Base-by-base conservation (phyloP, 2,113 vertebrate genomes). In the Menidia beryllina region DNA sequence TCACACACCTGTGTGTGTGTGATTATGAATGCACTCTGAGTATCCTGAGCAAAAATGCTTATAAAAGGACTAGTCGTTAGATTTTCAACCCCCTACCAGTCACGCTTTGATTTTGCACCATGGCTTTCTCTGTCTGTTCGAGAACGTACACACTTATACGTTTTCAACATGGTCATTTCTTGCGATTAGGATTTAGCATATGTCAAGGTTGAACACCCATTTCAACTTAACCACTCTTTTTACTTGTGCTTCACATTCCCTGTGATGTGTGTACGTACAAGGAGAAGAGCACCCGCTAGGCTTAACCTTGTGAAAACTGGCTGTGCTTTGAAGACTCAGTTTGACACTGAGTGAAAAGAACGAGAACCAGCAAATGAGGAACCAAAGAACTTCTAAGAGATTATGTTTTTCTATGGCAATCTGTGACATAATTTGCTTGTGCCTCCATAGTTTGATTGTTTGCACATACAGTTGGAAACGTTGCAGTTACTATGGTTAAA, bases 281-380 rank as follows among this genome's bases (percentile, higher is more conserved):
- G 67, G 51, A 74, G 48, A 69, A 56, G 62, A 60, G 69, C 48
- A 50, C 54, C 71, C 49, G 20, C 60, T 45, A 67, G 68, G 41
- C 65, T 86, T 80, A 76, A 87, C 81, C 73, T 77, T 85, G 82
- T 77, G 62, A 77, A 84, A 83, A 70, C 67, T 36, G 65, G 39
- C 50, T 56, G 72, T 68, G 75, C 51, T 55, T 27, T 47, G 51
- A 67, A 67, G 51, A 30, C 51, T 21, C 41, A 23, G n/a, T 47
- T 30, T 55, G 64, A 67, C 51, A 52, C 51, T 24, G 50, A 74
- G 38, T 55, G 73, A 68, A 61, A 80, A 48, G 34, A 25, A n/a
- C 79, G 56, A 68, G 45, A 65, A 57, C 5, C n/a, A 30, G 66
- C 30, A 19, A 26, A 36, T 45, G 25, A 73, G 63, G 50, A 58